A percentile compares a stretch with the other conserved stretches of the same genome.
Evolutionary conservation across 1,140 invertebrate genomes (phyloP).

Genomic region (Cyrtorhinus lividipennis): DNA sequence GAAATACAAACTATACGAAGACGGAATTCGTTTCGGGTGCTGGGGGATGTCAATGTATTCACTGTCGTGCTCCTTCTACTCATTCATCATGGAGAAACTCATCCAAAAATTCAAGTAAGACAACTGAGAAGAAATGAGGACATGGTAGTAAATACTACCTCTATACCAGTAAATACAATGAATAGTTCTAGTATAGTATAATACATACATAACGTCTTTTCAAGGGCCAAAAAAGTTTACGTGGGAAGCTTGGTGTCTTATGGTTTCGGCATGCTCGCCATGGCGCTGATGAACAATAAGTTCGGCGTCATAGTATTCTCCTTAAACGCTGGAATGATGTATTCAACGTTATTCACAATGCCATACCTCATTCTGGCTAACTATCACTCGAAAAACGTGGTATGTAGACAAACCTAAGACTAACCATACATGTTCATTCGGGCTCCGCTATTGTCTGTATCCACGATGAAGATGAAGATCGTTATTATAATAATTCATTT

Average conservation of each 20-base stretch:
- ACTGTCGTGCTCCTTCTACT: constrained; percentile 84
- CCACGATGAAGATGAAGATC: too few relatives aligned
- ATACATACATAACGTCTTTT: too few relatives aligned
- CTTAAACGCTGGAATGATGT: constrained; percentile 88
- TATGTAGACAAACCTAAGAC: constrained; percentile 33
- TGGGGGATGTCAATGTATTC: constrained; percentile 97
- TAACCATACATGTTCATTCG: too few relatives aligned
- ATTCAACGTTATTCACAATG: constrained; percentile 94
- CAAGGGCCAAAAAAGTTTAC: constrained; percentile 73
- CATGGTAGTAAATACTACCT: too few relatives aligned
- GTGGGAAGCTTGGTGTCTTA: constrained; percentile 83
- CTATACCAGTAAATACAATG: too few relatives aligned
- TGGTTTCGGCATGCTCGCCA: constrained; percentile 71
- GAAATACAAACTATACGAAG: constrained; percentile 56
- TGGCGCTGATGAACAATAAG: constrained; percentile 62
- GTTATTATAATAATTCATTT: constrained; percentile 14
- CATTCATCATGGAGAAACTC: constrained; percentile 71
- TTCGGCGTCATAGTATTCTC: constrained; percentile 76
- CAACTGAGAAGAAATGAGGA: too few relatives aligned
- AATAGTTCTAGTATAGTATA: too few relatives aligned
- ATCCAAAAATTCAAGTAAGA: constrained; percentile 66
- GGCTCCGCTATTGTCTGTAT: too few relatives aligned
- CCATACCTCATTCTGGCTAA: constrained; percentile 85
- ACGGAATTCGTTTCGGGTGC: constrained; percentile 85
- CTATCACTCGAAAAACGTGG: constrained; percentile 75